Evolutionary conservation across 2,888 invertebrate species (phyloP), one percentile per base, ranked within the genome.

Genomic region (Apamea anceps): DNA sequence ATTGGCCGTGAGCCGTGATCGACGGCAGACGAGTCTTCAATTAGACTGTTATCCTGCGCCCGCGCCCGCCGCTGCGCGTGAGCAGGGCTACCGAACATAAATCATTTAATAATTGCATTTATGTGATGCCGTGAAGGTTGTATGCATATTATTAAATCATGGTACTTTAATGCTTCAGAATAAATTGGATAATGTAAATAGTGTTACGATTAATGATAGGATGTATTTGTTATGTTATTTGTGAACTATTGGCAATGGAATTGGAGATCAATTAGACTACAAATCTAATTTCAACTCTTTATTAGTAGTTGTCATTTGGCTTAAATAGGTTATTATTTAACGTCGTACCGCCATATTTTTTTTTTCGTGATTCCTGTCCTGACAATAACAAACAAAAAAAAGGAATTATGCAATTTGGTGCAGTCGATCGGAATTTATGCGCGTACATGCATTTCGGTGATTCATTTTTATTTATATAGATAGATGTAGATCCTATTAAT

Each of bases 1-100:
- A 87, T 88, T 89, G 95, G 87, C 95, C 95, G 87, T 95, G 95
- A 94, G 89, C 81, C 82, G 87, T 89, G 92, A 91, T 91, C 89
- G 90, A 90, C 91, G 91, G 93, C 92, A 94, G 94, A 94, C 90
- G 94, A 92, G 91, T 89, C 92, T 89, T 90, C 91, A 92, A 92
- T 92, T 91, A 93, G 85, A 85, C 82, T 71, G 77, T 85, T 90
- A 91, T 91, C 90, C 86, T 83, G 81, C 80, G 85, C 88, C 89
- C 67, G 82, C 85, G 83, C 86, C 88, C 85, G 83, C 86, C 88
- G 75, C 57, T 57, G 80, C 74, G 82, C 88, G 76, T 87, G 84
- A 85, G 82, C 75, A 85, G 84, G 86, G 86, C 88, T 90, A 85
- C 89, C 66, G 82, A 80, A 85, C 77, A 88, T 87, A 89, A 88